Conservation (phyloP, 2,113 vertebrate species). For the Mastomys natalensis region DNA sequence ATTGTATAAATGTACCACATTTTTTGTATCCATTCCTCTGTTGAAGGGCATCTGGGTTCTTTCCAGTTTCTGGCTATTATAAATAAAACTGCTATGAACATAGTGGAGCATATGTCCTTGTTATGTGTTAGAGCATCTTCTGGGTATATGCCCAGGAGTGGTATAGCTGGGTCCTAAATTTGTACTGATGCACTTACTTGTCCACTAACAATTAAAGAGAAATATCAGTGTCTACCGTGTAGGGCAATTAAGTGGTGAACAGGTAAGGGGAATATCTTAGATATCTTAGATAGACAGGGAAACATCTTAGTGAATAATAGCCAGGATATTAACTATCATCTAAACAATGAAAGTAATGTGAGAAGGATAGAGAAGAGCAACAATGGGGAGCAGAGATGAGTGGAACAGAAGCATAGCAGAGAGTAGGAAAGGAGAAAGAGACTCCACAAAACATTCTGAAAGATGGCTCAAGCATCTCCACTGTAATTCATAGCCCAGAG, state of each 20-base stretch:
- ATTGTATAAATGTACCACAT: no score
- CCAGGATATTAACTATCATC: background rate
- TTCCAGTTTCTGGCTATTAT: no score
- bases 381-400: background rate
- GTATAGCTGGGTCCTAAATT: no score
- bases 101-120: no score
- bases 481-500: background rate
- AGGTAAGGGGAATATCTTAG: no score
- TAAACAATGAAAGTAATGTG: background rate
- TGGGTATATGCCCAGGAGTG: no score
- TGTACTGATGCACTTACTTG: background rate
- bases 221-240: background rate
- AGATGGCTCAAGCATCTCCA: background rate
- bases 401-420: background rate
- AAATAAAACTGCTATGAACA: no score
- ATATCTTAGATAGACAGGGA: background rate
- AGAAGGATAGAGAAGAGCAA: background rate
- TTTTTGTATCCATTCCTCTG: no score
- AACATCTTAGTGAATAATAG: background rate
- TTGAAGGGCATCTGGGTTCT: no score
- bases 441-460: background rate
- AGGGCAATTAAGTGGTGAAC: background rate
- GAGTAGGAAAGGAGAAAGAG: background rate
- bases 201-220: background rate
- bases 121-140: no score